phyloP scores from a whole-genome alignment of 2,797 vertebrate genomes.

The Anas flavirostris region DNA sequence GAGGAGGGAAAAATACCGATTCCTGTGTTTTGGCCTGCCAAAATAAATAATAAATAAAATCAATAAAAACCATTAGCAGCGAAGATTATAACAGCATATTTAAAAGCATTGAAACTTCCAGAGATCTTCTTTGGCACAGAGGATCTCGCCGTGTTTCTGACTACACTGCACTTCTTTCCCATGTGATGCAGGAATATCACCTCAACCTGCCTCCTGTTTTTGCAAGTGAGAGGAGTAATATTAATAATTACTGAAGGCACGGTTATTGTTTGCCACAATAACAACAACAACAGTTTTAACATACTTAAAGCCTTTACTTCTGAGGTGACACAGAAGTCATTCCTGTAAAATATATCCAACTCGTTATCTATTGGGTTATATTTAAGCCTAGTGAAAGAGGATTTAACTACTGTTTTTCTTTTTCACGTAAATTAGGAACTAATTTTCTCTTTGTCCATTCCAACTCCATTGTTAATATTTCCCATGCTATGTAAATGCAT shows the following conservation, averaged over 20 bases:
- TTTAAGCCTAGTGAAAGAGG: not conserved
- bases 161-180: not conserved
- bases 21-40: not conserved
- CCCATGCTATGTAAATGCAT: not conserved
- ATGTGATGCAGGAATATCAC: not conserved
- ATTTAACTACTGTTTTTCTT: not conserved
- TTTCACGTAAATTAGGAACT: not conserved
- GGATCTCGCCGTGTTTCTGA: not conserved
- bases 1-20: not conserved
- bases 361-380: not conserved
- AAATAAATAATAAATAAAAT: not conserved
- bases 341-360: not conserved
- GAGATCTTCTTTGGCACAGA: not conserved
- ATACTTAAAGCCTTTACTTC: not conserved
- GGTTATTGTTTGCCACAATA: not conserved
- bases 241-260: not conserved
- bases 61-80: not conserved
- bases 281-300: not conserved
- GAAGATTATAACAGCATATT: not conserved
- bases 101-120: not conserved
- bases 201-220: not conserved
- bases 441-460: constrained; percentile 10
- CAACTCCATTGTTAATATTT: not conserved
- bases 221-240: not conserved
- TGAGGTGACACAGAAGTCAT: not conserved